Conservation (phyloP, 2,888 invertebrate species). For the Tetramorium bicarinatum region DNA sequence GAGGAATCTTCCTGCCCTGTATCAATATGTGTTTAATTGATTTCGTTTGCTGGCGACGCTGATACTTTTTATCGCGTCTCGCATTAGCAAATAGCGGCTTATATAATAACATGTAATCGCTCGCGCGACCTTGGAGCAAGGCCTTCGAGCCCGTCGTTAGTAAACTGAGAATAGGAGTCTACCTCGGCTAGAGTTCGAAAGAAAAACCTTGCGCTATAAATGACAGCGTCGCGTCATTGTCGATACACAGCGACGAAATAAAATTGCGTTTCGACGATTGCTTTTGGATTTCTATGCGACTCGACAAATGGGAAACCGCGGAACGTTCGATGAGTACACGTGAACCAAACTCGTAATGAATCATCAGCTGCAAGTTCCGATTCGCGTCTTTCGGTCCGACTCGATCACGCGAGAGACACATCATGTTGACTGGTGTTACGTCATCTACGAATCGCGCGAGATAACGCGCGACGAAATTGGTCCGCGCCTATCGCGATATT, state of each 20-base stretch:
- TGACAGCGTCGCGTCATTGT: slow-evolving; percentile 19
- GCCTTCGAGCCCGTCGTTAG: slow-evolving; percentile 26
- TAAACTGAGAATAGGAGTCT: slow-evolving; percentile 51
- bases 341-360: slow-evolving; percentile 22
- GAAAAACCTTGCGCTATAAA: slow-evolving; percentile 55
- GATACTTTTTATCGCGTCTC: slow-evolving; percentile 24
- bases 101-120: slow-evolving; percentile 37
- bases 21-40: slow-evolving; percentile 13
- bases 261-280: not conserved
- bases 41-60: not conserved
- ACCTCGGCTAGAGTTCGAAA: slow-evolving; percentile 47
- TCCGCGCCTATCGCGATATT: not conserved
- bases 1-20: not conserved
- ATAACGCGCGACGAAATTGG: not conserved
- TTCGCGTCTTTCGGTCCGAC: not conserved
- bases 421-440: not conserved
- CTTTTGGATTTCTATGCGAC: not conserved
- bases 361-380: slow-evolving; percentile 11
- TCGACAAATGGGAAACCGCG: not conserved
- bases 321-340: not conserved
- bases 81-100: slow-evolving; percentile 21
- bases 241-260: not conserved
- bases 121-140: slow-evolving; percentile 36
- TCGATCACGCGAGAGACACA: not conserved
- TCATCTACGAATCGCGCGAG: not conserved